A percentile compares a stretch with the other conserved stretches of the same genome.
phyloP scores from a whole-genome alignment of 1,140 invertebrate species.

The Camponotus floridanus region DNA sequence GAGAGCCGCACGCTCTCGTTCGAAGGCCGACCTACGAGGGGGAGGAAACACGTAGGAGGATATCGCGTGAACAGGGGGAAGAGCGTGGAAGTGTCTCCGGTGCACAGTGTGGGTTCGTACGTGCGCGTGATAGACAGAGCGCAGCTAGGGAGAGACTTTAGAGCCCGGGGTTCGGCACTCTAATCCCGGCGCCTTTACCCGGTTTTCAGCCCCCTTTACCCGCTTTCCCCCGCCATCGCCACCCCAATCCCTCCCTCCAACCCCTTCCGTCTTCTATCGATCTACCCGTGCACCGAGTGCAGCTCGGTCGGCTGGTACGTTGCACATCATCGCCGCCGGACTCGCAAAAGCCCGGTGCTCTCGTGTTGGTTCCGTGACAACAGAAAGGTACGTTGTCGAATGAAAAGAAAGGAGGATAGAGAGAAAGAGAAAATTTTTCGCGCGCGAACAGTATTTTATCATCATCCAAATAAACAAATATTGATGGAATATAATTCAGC shows the following conservation, averaged over 20 bases:
- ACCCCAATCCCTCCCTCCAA: background rate
- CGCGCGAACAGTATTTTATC: background rate
- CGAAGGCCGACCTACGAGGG: background rate
- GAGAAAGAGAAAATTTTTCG: conserved; percentile 2
- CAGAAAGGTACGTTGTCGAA: conserved; percentile 11
- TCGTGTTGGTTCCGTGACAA: conserved; percentile 49
- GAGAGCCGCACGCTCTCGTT: conserved; percentile 8
- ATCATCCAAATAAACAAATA: background rate
- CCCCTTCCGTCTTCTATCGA: conserved; percentile 50
- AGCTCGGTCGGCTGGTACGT: conserved; percentile 53
- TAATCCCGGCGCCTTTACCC: conserved; percentile 63
- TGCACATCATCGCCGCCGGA: conserved; percentile 32
- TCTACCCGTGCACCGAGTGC: conserved; percentile 68
- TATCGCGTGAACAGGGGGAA: conserved; percentile 44
- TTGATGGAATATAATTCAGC: background rate
- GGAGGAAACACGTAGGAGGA: conserved; percentile 44
- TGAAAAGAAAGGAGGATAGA: background rate
- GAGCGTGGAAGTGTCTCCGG: conserved; percentile 38
- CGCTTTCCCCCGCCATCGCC: conserved; percentile 1
- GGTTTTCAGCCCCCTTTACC: conserved; percentile 23
- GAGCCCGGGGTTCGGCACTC: conserved; percentile 56
- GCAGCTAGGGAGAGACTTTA: conserved; percentile 49
- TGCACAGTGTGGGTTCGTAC: conserved; percentile 15
- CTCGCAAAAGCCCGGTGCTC: conserved; percentile 32
- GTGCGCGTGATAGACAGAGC: conserved; percentile 50